These are phyloP conservation scores for Loxodonta africana DNA, from an alignment of 2,113 vertebrate genomes.

Conservation along the genomic window DNA sequence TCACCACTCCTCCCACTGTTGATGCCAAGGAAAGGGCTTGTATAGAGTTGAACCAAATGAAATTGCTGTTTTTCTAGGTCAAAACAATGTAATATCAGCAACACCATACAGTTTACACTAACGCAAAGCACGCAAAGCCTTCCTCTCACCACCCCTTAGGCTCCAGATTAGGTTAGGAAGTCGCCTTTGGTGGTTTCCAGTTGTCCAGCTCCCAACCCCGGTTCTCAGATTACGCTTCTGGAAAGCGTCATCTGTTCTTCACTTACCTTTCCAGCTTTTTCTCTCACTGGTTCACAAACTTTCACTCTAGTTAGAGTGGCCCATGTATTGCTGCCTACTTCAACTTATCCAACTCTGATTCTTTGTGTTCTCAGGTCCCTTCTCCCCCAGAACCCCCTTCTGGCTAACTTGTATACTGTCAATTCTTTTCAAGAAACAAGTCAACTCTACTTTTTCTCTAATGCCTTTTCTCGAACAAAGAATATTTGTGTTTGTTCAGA, in stretches of 20 bases:
- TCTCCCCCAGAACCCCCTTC: neutral
- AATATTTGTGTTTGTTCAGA: neutral
- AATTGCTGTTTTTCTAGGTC: neutral
- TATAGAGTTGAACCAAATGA: neutral
- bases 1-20: neutral
- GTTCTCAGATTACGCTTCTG: neutral
- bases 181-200: neutral
- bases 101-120: neutral
- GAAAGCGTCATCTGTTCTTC: neutral
- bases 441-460: neutral
- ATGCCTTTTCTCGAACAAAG: neutral
- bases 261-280: neutral
- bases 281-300: neutral
- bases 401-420: neutral
- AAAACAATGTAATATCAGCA: neutral
- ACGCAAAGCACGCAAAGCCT: accelerated
- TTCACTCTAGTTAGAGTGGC: neutral
- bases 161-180: neutral
- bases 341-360: neutral
- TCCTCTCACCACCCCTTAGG: neutral
- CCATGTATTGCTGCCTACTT: neutral
- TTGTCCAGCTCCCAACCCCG: neutral
- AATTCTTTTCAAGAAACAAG: neutral
- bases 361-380: neutral
- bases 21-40: neutral